These are phyloP conservation scores for Achatina immaculata DNA, from an alignment of 1,140 invertebrate species.

Conservation along the genomic window DNA sequence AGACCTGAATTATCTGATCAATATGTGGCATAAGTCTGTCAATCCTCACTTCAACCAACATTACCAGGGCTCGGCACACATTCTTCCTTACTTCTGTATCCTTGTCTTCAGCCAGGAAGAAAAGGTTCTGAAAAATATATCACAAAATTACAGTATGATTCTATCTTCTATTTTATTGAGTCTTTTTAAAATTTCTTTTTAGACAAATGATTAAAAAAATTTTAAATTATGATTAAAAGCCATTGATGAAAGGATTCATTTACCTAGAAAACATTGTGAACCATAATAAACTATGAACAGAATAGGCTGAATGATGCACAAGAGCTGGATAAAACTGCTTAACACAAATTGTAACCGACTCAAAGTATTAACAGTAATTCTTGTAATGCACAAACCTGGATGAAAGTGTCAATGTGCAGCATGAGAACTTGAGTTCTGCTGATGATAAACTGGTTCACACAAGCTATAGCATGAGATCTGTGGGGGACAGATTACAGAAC, in stretches of 20 bases:
- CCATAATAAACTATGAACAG: too few relatives aligned
- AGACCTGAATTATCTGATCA: conserved; percentile 92
- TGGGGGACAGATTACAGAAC: conserved; percentile 42
- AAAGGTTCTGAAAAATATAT: conserved; percentile 76
- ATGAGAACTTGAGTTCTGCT: conserved; percentile 91
- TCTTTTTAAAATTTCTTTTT: not conserved
- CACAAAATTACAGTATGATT: too few relatives aligned
- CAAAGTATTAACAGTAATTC: too few relatives aligned
- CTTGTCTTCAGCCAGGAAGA: conserved; percentile 78
- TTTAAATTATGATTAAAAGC: not conserved
- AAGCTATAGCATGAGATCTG: conserved; percentile 95
- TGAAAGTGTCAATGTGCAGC: conserved; percentile 94
- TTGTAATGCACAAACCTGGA: conserved; percentile 81
- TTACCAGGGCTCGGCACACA: conserved; percentile 95
- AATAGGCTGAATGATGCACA: too few relatives aligned
- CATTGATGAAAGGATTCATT: too few relatives aligned
- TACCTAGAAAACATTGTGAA: too few relatives aligned
- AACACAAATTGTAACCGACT: too few relatives aligned
- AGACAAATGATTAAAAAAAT: not conserved
- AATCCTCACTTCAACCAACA: conserved; percentile 95
- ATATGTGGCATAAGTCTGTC: conserved; percentile 96
- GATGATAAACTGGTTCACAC: conserved; percentile 98
- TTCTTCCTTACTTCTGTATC: conserved; percentile 80
- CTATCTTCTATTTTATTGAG: conserved; percentile 1
- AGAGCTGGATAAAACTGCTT: too few relatives aligned